Evolutionary conservation across 2,113 vertebrate genomes (phyloP).

Genomic region (Lophura nycthemera): DNA sequence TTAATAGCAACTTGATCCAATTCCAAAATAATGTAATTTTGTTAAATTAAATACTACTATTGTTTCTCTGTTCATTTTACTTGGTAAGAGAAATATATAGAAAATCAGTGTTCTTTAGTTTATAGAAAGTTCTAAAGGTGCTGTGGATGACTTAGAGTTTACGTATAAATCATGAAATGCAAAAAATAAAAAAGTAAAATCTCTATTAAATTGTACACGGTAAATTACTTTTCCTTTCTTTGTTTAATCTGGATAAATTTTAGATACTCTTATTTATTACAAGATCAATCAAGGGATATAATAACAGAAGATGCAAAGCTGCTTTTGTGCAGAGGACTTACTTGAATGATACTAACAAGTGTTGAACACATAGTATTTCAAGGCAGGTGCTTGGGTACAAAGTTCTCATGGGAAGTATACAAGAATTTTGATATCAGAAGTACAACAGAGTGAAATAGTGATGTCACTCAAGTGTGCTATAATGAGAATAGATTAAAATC

Average conservation of each 20-base stretch:
- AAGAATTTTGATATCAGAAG: conserved; percentile 34
- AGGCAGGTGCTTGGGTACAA: conserved; percentile 7
- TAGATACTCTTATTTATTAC: not conserved
- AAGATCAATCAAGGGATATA: not conserved
- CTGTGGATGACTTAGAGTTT: not conserved
- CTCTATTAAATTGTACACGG: not conserved
- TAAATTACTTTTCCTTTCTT: not conserved
- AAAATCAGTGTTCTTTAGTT: not conserved
- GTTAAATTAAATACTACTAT: not conserved
- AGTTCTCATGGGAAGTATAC: not conserved
- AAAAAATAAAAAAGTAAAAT: not conserved
- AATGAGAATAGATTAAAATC: not conserved
- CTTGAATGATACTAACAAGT: not conserved
- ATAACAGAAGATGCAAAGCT: not conserved
- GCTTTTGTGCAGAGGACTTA: not conserved
- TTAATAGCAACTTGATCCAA: not conserved
- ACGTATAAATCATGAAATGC: not conserved
- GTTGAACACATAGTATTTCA: conserved; percentile 45
- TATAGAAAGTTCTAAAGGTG: not conserved
- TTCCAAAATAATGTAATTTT: not conserved
- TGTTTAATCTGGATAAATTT: not conserved
- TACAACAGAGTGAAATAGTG: conserved; percentile 18
- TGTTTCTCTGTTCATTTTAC: not conserved
- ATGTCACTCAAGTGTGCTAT: not conserved
- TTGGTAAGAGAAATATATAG: not conserved